Conservation (phyloP, 2,797 vertebrate genomes). For the Pseudomugil gertrudae region DNA sequence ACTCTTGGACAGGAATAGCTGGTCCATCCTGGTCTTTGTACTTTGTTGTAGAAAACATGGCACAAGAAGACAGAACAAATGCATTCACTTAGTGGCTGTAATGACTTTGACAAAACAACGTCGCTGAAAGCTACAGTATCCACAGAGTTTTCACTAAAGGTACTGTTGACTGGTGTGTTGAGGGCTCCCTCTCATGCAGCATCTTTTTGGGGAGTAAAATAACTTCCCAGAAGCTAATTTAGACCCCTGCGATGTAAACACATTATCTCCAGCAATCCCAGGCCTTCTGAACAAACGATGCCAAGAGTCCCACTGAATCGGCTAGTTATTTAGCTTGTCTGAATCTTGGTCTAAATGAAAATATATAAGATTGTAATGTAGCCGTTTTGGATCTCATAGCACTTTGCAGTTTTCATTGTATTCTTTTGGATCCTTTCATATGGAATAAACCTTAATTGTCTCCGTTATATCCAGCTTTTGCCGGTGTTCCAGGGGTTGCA, state of each 20-base stretch:
- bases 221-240: neutral
- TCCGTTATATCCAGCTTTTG: constrained; percentile 21
- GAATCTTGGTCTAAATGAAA: neutral
- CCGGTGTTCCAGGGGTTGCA: constrained; percentile 21
- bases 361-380: neutral
- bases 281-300: neutral
- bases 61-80: neutral
- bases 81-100: neutral
- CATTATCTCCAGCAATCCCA: neutral
- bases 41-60: neutral
- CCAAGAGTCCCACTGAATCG: neutral
- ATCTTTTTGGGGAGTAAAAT: neutral
- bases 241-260: neutral
- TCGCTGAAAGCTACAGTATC: too few relatives aligned
- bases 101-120: neutral
- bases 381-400: neutral
- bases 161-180: too few relatives aligned
- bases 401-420: neutral
- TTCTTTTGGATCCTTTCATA: neutral
- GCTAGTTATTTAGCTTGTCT: neutral
- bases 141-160: too few relatives aligned
- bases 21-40: neutral
- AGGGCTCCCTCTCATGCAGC: too few relatives aligned
- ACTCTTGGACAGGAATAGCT: neutral
- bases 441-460: constrained; percentile 24